Percentiles rank a stretch among this genome's conserved stretches.
Conservation (phyloP, 2,113 vertebrate genomes). For the Cyprinodon tularosa region DNA sequence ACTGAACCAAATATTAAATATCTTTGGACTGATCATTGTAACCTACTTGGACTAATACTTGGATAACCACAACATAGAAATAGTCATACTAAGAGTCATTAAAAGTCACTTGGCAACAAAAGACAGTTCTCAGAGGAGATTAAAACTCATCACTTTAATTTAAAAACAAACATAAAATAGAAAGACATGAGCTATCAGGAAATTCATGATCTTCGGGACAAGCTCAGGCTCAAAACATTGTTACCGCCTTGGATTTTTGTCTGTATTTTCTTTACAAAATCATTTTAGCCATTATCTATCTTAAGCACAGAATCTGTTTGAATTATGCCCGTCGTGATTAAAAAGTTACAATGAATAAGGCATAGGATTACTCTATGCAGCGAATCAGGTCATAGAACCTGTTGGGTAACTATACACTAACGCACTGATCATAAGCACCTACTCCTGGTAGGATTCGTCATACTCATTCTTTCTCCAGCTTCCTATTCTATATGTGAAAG, state of each 20-base stretch:
- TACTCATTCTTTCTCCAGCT: constrained; percentile 35
- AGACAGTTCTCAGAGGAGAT: constrained; percentile 43
- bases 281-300: constrained; percentile 32
- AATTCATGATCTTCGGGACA: constrained; percentile 42
- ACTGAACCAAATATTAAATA: too few species aligned
- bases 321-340: constrained; percentile 18
- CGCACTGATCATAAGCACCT: constrained; percentile 28
- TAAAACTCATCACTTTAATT: constrained; percentile 63
- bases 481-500: constrained; percentile 49
- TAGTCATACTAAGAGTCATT: background rate
- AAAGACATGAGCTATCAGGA: constrained; percentile 72
- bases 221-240: constrained; percentile 70
- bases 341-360: constrained; percentile 7
- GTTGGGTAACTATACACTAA: constrained; percentile 11
- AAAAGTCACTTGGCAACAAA: constrained; percentile 32
- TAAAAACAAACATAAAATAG: constrained; percentile 62
- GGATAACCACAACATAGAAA: background rate
- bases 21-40: too few species aligned
- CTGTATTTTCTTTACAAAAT: constrained; percentile 68
- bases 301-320: constrained; percentile 24
- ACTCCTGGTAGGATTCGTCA: constrained; percentile 62
- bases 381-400: constrained; percentile 23
- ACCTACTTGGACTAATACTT: background rate
- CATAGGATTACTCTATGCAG: constrained; percentile 28
- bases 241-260: constrained; percentile 43